Conservation (phyloP, 2,888 invertebrate species). For the Erebia aethiops region DNA sequence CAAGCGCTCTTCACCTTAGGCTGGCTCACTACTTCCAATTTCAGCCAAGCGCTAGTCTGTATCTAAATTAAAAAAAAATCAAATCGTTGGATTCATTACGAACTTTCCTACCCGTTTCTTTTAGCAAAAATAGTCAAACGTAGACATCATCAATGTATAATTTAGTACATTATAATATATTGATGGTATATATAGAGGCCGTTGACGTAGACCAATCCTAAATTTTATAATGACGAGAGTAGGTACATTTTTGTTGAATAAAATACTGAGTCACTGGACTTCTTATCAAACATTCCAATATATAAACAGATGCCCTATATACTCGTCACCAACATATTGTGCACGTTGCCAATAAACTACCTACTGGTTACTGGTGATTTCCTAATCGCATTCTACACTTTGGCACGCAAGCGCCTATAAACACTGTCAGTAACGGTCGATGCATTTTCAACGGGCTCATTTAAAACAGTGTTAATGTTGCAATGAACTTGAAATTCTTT, state of each 20-base stretch:
- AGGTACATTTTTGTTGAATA: background rate
- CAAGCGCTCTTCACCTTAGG: no score
- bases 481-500: constrained; percentile 47
- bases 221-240: no score
- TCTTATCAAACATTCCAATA: constrained; percentile 17
- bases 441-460: constrained; percentile 43
- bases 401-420: constrained; percentile 42
- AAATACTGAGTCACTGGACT: background rate
- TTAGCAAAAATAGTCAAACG: no score
- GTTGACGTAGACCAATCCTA: no score
- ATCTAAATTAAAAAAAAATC: no score
- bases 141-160: no score
- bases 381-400: constrained; percentile 48
- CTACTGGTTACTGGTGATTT: constrained; percentile 45
- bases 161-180: no score
- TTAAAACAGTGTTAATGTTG: constrained; percentile 41
- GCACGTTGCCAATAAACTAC: constrained; percentile 50
- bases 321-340: constrained; percentile 47
- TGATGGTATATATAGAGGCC: no score
- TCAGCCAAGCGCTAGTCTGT: no score
- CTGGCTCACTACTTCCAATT: no score
- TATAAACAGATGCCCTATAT: constrained; percentile 45
- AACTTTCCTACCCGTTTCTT: no score
- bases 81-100: no score
- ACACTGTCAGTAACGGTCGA: constrained; percentile 39